Evolutionary conservation across 2,888 invertebrate species (phyloP).

Genomic region (Apamea anceps): DNA sequence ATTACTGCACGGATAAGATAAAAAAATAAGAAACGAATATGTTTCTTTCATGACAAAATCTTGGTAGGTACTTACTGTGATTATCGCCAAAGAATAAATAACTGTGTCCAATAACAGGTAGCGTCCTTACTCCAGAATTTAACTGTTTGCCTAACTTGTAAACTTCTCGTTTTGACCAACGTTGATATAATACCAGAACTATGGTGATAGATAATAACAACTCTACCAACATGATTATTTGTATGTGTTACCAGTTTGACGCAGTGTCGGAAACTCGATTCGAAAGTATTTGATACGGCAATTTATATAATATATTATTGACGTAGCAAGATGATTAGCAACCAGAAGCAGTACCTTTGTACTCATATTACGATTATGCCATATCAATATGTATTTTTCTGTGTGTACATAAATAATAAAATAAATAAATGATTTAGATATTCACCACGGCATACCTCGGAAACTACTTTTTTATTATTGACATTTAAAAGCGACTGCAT

Average conservation of each 20-base stretch:
- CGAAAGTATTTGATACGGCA: conserved; percentile 8
- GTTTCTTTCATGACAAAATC: background rate
- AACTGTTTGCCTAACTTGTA: conserved; percentile 54
- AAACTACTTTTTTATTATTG: background rate
- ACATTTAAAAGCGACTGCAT: background rate
- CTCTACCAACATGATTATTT: conserved; percentile 29
- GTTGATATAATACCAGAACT: conserved; percentile 42
- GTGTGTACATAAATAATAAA: no score
- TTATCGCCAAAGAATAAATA: conserved; percentile 65
- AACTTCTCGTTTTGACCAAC: conserved; percentile 59
- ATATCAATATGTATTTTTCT: no score
- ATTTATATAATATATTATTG: conserved; percentile 21
- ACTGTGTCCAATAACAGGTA: conserved; percentile 66
- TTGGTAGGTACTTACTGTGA: conserved; percentile 54
- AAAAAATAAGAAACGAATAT: background rate
- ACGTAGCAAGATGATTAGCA: background rate
- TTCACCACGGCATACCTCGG: background rate
- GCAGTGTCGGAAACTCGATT: background rate
- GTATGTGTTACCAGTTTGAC: conserved; percentile 2
- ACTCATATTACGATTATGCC: no score
- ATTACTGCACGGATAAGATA: background rate
- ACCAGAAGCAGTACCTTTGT: no score
- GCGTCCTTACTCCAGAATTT: conserved; percentile 48
- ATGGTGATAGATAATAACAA: conserved; percentile 25
- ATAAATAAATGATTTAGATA: no score